Base-by-base conservation (phyloP, 2,888 invertebrate genomes). In the Netelia fuscicornis region DNA sequence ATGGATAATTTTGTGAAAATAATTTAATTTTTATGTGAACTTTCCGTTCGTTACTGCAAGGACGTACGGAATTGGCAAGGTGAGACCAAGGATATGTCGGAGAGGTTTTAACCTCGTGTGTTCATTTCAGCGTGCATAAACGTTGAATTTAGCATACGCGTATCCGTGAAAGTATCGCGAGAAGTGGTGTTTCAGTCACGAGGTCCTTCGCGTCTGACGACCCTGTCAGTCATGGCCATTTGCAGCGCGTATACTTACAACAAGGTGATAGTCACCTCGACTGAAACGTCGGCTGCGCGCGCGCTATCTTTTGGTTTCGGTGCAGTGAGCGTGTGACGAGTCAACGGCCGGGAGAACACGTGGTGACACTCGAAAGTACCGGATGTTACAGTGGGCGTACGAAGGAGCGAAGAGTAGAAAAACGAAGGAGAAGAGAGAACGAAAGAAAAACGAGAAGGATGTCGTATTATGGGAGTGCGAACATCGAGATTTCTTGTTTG, bases 401-500 rank as follows among this genome's bases (percentile, higher is more conserved):
- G 48, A 42, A 42, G 42, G 48, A 56, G 30, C 20, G 17, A 44
- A 13, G 42, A 58, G 23, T 10, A 13, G 2, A 37, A 54, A 54
- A 44, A 17, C 23, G 71, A 54, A 60, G 67, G 58, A 54, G 81
- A 17, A 67, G 56, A 72, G 65, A 68, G 65, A 11, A 17, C 54
- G 42, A 17, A 81, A 84, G 54, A 70, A 74, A 70, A 68, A 44
- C 77, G 54, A 54, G 75, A 77, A 77, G 71, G n/a, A 56, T n/a
- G 71, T 64, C 62, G 56, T 77, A 64, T 74, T 77, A 74, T 44
- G 77, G 82, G 78, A 85, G 74, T 70, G 65, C 70, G 83, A 84
- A 85, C 84, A 83, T 76, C 70, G 72, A 84, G 84, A 87, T 87
- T 84, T 72, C 86, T 86, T 87, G 84, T 88, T 88, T 87, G 87